Conservation (phyloP, 1,140 invertebrate species). For the Cyclina sinensis region DNA sequence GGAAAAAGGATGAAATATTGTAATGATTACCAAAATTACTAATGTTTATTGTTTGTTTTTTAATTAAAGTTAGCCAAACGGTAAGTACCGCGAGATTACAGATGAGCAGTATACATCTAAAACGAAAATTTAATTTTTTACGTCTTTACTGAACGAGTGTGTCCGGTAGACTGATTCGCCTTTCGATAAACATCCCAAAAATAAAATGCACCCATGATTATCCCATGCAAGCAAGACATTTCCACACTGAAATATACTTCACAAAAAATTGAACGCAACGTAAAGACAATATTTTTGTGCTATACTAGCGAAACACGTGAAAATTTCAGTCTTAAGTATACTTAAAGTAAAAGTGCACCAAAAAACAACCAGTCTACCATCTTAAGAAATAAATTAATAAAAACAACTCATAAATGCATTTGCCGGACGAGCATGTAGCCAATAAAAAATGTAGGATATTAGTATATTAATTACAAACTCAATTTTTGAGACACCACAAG, state of each 20-base stretch:
- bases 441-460: not conserved
- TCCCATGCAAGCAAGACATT: not conserved
- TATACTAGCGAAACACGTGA: not conserved
- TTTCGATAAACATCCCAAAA: not conserved
- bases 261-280: not conserved
- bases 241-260: not conserved
- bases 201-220: not conserved
- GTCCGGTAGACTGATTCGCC: constrained; percentile 9
- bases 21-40: no score
- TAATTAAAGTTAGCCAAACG: not conserved
- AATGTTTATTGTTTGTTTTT: no score
- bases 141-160: not conserved
- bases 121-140: not conserved
- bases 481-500: constrained; percentile 16
- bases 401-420: not conserved
- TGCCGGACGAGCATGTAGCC: not conserved
- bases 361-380: not conserved
- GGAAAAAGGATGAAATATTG: no score
- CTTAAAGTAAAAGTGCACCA: no score
- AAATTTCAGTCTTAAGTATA: not conserved
- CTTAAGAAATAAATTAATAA: not conserved
- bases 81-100: not conserved
- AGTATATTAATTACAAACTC: not conserved
- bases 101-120: no score
- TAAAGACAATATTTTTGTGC: not conserved